A percentile compares a stretch with the other conserved stretches of the same genome.
Conservation (phyloP, 2,797 vertebrate genomes). For the Danio kyathit region DNA sequence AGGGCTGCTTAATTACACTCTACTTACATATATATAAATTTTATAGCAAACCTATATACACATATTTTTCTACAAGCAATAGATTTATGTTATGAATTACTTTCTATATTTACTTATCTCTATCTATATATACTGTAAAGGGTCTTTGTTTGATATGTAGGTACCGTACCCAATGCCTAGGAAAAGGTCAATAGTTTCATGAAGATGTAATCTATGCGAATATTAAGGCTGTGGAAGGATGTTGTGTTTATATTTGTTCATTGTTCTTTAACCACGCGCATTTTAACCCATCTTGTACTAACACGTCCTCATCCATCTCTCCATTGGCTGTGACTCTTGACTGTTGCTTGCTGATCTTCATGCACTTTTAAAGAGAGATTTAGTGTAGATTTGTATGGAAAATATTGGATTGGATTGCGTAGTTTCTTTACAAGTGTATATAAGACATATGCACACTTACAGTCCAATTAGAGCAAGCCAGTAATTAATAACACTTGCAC, state of each 20-base stretch:
- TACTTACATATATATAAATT: conserved; percentile 51
- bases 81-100: conserved; percentile 25
- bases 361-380: not conserved
- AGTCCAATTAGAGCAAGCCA: too few relatives aligned
- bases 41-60: conserved; percentile 41
- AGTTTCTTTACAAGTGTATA: too few relatives aligned
- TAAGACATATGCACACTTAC: too few relatives aligned
- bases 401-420: too few relatives aligned
- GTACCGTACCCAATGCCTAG: not conserved
- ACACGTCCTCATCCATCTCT: conserved; percentile 56
- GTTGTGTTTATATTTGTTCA: conserved; percentile 57
- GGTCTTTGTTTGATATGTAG: conserved; percentile 11
- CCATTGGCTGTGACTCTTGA: conserved; percentile 27
- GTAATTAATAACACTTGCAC: too few relatives aligned
- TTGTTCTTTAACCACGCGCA: conserved; percentile 59
- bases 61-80: conserved; percentile 58
- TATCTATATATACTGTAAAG: conserved; percentile 7
- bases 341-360: conserved; percentile 15
- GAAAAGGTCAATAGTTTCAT: conserved; percentile 5
- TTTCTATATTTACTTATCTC: conserved; percentile 31
- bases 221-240: conserved; percentile 48
- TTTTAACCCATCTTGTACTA: conserved; percentile 62
- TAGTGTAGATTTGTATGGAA: not conserved
- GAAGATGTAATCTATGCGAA: conserved; percentile 17
- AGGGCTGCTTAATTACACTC: conserved; percentile 50